A percentile compares a stretch with the other conserved stretches of the same genome.
phyloP scores from a whole-genome alignment of 92 coral and sea anemone genomes.

The Siderastrea radians region DNA sequence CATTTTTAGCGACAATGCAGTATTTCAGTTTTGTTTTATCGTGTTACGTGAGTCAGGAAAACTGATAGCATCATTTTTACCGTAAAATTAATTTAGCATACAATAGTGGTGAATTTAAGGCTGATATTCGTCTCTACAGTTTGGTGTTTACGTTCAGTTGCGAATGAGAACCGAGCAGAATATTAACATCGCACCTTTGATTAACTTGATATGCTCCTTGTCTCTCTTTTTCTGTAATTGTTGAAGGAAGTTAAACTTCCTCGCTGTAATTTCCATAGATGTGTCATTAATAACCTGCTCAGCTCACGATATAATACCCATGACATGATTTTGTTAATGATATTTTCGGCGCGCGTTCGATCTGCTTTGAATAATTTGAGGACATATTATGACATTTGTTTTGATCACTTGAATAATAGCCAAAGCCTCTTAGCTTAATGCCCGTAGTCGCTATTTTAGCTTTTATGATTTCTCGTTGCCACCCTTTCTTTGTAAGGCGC shows the following conservation, averaged over 20 bases:
- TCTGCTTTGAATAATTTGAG: neutral
- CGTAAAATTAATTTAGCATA: constrained; percentile 33
- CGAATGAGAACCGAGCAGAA: constrained; percentile 8
- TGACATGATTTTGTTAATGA: neutral
- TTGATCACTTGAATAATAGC: neutral
- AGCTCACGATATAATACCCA: neutral
- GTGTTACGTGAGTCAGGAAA: neutral
- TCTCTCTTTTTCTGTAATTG: no score
- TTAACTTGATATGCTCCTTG: neutral
- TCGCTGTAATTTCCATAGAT: neutral
- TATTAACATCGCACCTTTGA: constrained; percentile 2
- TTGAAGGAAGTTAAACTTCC: neutral
- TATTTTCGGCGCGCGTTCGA: neutral
- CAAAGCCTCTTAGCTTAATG: constrained; percentile 16
- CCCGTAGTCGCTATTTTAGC: neutral
- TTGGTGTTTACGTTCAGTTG: constrained; percentile 27
- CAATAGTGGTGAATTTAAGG: constrained; percentile 25
- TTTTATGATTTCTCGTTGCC: neutral
- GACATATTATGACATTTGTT: neutral
- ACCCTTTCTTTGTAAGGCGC: neutral
- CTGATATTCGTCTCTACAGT: constrained; percentile 14
- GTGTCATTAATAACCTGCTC: neutral
- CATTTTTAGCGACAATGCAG: neutral
- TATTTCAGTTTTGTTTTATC: neutral
- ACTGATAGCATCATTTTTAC: constrained; percentile 33